Evolutionary conservation across 2,888 invertebrate genomes (phyloP).

Genomic region (Mimas tiliae): DNA sequence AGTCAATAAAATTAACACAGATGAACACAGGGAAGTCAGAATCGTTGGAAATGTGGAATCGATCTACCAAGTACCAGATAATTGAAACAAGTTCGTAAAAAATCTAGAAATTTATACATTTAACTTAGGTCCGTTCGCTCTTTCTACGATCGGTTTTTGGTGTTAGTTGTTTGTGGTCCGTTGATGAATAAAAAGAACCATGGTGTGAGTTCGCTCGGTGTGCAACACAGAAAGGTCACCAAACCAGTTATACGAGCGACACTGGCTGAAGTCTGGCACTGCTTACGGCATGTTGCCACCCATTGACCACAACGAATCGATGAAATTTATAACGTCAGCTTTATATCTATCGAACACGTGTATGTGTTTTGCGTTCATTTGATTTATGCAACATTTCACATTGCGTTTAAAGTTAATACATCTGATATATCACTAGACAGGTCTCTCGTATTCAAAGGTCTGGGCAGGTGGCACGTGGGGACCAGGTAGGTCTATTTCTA

Average conservation of each 20-base stretch:
- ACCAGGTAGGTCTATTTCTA: too few species aligned
- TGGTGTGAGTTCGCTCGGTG: slow-evolving; percentile 53
- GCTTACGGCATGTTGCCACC: slow-evolving; percentile 41
- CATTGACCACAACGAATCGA: slow-evolving; percentile 36
- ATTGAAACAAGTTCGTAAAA: slow-evolving; percentile 21
- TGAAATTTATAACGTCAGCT: slow-evolving; percentile 13
- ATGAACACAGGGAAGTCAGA: too few species aligned
- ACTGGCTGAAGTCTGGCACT: slow-evolving; percentile 56
- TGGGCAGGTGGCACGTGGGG: too few species aligned
- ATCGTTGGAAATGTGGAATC: too few species aligned
- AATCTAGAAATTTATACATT: background rate
- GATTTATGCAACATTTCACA: background rate
- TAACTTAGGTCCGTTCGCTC: slow-evolving; percentile 11
- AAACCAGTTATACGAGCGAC: slow-evolving; percentile 76
- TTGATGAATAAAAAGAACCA: slow-evolving; percentile 49
- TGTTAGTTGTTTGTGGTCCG: slow-evolving; percentile 34
- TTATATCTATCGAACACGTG: background rate
- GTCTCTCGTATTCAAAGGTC: too few species aligned
- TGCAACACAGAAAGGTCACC: slow-evolving; percentile 75
- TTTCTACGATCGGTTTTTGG: slow-evolving; percentile 26
- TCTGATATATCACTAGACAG: too few species aligned
- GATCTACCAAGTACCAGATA: too few species aligned
- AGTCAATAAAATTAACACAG: too few species aligned
- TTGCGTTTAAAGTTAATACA: background rate
- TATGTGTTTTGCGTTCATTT: background rate